Evolutionary conservation across 2,888 invertebrate species (phyloP), one percentile per base, ranked within the genome.

Genomic region (Schrankia costaestrigalis): DNA sequence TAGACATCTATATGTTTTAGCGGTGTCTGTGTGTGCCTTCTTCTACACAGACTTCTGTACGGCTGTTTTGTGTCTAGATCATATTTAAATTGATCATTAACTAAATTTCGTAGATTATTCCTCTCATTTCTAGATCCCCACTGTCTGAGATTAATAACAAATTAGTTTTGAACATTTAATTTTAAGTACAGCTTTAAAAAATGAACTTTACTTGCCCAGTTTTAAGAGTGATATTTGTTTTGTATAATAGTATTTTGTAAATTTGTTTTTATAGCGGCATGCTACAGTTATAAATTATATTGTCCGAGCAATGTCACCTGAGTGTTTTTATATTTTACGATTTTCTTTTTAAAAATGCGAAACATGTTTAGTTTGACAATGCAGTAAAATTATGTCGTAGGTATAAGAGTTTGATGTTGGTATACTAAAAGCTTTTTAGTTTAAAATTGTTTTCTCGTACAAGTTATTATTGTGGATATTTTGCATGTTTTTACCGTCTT

Each of bases 231-330:
- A 15, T 11, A 8, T 11, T 21, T 0, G 8, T 3, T 3, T 37
- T 40, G 9, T 3, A 7, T 1, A 3, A 10, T 13, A 8, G n/a
- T 11, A n/a, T 26, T 17, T n/a, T 30, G 11, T 10, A 42, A 34
- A 19, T 39, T 49, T 31, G 56, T 45, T 12, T 35, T 38, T 22
- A 28, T 27, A 45, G 41, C 43, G 37, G 54, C 53, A 51, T 50
- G 45, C 57, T 38, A 35, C 39, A 61, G 65, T 57, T 64, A 71
- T 75, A 74, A 77, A 79, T 77, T 65, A 65, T 43, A 33, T 46
- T 67, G 70, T 67, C 69, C 64, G 38, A 58, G 29, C 6, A 23
- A 31, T 63, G 63, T 72, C 78, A 80, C 80, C 81, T 80, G 79
- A 69, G 63, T 66, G 71, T 65, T 70, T 65, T 69, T 52, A 68